A percentile compares a stretch with the other conserved stretches of the same genome.
Evolutionary conservation across 2,888 invertebrate species (phyloP).

Genomic region (Folsomia manolachei): DNA sequence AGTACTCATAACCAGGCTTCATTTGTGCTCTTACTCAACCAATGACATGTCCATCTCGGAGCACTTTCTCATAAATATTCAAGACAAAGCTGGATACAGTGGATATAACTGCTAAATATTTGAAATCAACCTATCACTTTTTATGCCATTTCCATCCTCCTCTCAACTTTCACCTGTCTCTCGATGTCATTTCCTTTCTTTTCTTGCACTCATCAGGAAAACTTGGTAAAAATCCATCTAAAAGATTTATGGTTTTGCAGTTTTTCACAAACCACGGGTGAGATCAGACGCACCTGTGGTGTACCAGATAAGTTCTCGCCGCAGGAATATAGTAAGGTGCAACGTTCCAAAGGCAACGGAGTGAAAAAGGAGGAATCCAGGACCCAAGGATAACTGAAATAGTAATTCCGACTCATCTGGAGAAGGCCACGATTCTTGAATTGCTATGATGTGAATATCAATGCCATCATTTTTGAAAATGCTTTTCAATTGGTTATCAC

Average conservation of each 20-base stretch:
- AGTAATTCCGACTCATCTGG: slow-evolving; percentile 83
- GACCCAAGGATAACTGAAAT: slow-evolving; percentile 88
- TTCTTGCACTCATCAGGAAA: no score
- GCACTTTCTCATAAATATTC: no score
- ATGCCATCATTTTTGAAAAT: slow-evolving; percentile 44
- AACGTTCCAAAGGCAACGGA: slow-evolving; percentile 82
- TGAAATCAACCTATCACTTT: slow-evolving; percentile 1
- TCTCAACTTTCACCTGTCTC: no score
- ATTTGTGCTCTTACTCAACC: no score
- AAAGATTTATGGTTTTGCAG: background rate
- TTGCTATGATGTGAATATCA: slow-evolving; percentile 87
- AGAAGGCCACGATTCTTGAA: slow-evolving; percentile 88
- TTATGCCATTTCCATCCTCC: no score
- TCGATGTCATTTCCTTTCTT: no score
- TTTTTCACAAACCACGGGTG: background rate
- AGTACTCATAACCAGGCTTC: no score
- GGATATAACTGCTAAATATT: no score
- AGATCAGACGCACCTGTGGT: slow-evolving; percentile 56
- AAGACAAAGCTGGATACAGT: no score
- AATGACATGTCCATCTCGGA: no score
- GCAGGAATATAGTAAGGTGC: slow-evolving; percentile 80
- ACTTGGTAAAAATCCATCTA: background rate
- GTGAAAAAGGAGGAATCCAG: slow-evolving; percentile 85
- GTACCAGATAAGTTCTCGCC: slow-evolving; percentile 93
- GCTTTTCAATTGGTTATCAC: slow-evolving; percentile 44